Percentiles rank a stretch among this genome's conserved stretches.
phyloP scores from a whole-genome alignment of 2,797 vertebrate genomes.

The Craterocephalus amniculus region DNA sequence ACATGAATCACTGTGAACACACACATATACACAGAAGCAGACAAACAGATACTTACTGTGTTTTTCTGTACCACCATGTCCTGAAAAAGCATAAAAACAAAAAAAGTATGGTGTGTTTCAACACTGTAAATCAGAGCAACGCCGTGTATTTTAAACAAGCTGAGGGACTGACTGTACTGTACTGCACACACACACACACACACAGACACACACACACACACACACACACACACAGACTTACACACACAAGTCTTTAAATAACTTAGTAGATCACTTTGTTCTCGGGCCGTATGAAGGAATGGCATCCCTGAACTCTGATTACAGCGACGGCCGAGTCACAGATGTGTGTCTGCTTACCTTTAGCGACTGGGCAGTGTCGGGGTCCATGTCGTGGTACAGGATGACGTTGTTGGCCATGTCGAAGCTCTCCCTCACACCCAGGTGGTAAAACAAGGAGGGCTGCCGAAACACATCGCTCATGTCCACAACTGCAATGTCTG shows the following conservation, averaged over 20 bases:
- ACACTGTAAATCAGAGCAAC: not conserved
- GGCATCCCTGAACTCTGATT: slow-evolving; percentile 29
- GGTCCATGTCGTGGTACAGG: slow-evolving; percentile 92
- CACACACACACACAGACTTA: not conserved
- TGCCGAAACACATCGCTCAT: slow-evolving; percentile 94
- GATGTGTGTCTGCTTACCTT: slow-evolving; percentile 84
- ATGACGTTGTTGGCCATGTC: slow-evolving; percentile 97
- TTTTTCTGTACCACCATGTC: slow-evolving; percentile 96
- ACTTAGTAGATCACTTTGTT: slow-evolving; percentile 51
- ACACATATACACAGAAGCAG: slow-evolving; percentile 44
- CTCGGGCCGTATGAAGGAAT: slow-evolving; percentile 24
- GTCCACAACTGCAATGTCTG: slow-evolving; percentile 96
- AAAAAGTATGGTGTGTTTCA: slow-evolving; percentile 23
- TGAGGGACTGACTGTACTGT: slow-evolving; percentile 5
- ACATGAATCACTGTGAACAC: slow-evolving; percentile 36
- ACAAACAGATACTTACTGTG: slow-evolving; percentile 88
- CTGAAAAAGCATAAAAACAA: slow-evolving; percentile 72
- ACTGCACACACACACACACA: slow-evolving; percentile 11
- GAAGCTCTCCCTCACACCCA: slow-evolving; percentile 95
- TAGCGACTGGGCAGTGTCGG: slow-evolving; percentile 90
- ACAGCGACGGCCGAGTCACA: not conserved
- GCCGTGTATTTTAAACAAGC: slow-evolving; percentile 34
- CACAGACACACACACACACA: slow-evolving; percentile 9
- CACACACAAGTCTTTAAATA: slow-evolving; percentile 48
- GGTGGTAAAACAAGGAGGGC: slow-evolving; percentile 94